phyloP scores from a whole-genome alignment of 2,113 vertebrate species.

The Leptosomus discolor region DNA sequence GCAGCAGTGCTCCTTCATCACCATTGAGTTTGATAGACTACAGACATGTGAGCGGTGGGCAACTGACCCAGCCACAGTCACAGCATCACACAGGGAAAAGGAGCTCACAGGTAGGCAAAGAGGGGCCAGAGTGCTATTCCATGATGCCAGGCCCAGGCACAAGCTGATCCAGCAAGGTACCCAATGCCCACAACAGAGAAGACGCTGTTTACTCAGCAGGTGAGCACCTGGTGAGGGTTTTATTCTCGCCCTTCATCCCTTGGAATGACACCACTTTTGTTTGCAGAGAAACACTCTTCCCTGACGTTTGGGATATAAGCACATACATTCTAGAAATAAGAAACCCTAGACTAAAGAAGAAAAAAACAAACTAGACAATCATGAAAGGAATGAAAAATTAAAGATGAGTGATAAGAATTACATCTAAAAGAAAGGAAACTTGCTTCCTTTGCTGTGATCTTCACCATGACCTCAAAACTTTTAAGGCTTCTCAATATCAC shows the following conservation, averaged over 20 bases:
- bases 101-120: neutral
- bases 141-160: neutral
- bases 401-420: neutral
- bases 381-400: neutral
- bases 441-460: neutral
- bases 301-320: neutral
- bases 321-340: neutral
- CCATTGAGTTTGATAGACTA: accelerated
- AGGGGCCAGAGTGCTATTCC: neutral
- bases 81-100: neutral
- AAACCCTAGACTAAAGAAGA: neutral
- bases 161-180: neutral
- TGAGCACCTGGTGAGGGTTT: neutral
- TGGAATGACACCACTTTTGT: neutral
- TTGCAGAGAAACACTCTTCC: neutral
- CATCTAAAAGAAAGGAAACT: neutral
- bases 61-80: neutral
- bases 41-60: accelerated
- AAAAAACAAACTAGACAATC: neutral
- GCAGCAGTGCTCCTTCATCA: neutral
- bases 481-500: neutral
- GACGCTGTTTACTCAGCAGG: neutral
- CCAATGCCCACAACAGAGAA: neutral
- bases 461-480: neutral
- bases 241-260: neutral